Evolutionary conservation across 2,888 invertebrate genomes (phyloP).

Genomic region (Piscicola geometra): DNA sequence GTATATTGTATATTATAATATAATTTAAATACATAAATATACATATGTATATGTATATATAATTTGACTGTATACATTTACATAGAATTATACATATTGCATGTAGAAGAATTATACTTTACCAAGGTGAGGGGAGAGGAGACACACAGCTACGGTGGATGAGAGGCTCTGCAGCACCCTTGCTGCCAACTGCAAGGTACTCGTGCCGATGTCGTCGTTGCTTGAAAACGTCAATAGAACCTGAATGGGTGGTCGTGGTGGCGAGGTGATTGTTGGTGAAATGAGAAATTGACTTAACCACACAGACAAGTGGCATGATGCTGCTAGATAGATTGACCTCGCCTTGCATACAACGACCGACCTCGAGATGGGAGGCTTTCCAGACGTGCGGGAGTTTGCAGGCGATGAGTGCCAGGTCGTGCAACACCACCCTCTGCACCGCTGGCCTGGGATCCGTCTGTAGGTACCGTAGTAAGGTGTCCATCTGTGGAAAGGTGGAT

Average conservation of each 20-base stretch:
- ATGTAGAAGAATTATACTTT: too few species aligned
- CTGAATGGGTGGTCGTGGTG: not conserved
- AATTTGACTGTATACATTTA: too few species aligned
- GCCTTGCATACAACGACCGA: too few species aligned
- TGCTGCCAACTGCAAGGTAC: not conserved
- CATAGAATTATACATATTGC: too few species aligned
- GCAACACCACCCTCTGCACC: constrained; percentile 65
- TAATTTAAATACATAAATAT: too few species aligned
- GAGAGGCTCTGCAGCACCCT: constrained; percentile 23
- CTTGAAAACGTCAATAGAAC: not conserved
- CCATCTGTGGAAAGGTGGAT: constrained; percentile 53
- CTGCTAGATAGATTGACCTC: too few species aligned
- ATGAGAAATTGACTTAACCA: too few species aligned
- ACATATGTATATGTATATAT: too few species aligned
- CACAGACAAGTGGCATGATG: too few species aligned
- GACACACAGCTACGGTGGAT: not conserved
- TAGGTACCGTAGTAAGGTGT: constrained; percentile 66
- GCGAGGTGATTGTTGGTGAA: too few species aligned
- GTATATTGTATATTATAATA: too few species aligned
- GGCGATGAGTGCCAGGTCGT: constrained; percentile 42
- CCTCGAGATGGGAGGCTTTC: too few species aligned
- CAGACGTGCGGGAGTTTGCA: constrained; percentile 73
- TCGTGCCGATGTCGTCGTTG: not conserved
- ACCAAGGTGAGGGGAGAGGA: not conserved
- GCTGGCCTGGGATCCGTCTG: constrained; percentile 67